A percentile compares a stretch with the other conserved stretches of the same genome.
phyloP scores from a whole-genome alignment of 2,113 vertebrate species.

The Otolemur garnettii region DNA sequence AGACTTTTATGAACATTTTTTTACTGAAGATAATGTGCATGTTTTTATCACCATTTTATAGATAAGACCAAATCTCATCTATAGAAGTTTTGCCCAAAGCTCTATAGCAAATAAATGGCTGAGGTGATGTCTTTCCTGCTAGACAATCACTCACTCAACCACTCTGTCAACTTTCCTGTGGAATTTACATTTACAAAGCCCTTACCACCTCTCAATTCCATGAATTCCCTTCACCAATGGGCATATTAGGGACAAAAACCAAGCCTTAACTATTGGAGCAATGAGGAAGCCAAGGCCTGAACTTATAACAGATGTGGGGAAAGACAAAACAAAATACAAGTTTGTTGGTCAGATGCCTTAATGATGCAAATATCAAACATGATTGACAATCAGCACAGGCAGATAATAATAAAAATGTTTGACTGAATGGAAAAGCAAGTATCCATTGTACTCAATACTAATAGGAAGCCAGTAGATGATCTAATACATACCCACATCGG shows the following conservation, averaged over 20 bases:
- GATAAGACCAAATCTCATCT: background rate
- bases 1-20: background rate
- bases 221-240: background rate
- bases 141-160: background rate
- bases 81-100: background rate
- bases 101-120: background rate
- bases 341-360: background rate
- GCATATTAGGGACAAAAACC: background rate
- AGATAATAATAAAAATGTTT: conserved; percentile 52
- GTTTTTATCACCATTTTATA: conserved; percentile 33
- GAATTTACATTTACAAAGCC: background rate
- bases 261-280: background rate
- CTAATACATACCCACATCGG: no score
- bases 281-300: background rate
- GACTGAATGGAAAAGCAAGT: background rate
- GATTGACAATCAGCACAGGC: background rate
- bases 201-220: background rate
- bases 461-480: no score
- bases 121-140: background rate
- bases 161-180: background rate
- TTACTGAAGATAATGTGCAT: background rate
- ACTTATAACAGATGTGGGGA: background rate
- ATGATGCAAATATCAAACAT: background rate
- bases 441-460: no score
- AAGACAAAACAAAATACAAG: background rate